These are phyloP conservation scores for Drosophila bipectinata DNA, from an alignment of 1,140 invertebrate genomes.

Conservation along the genomic window DNA sequence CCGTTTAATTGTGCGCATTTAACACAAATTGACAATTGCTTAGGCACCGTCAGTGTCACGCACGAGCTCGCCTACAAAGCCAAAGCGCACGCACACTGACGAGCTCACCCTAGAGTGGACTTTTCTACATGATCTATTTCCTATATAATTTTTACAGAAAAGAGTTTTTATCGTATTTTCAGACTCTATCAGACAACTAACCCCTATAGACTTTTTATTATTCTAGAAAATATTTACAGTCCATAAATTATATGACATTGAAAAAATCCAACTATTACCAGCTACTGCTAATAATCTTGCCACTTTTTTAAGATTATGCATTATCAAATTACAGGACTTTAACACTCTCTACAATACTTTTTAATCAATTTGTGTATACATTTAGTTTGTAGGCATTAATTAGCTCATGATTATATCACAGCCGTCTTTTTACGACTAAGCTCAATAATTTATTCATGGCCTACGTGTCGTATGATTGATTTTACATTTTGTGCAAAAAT, in stretches of 20 bases:
- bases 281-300: neutral
- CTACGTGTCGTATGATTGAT: neutral
- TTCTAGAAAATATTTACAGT: too few relatives aligned
- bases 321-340: neutral
- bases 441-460: neutral
- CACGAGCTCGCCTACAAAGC: slow-evolving; percentile 23
- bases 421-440: too few relatives aligned
- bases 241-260: too few relatives aligned
- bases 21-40: slow-evolving; percentile 78
- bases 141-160: too few relatives aligned
- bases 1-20: slow-evolving; percentile 73
- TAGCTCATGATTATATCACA: too few relatives aligned
- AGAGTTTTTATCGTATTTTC: too few relatives aligned
- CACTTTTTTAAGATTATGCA: neutral
- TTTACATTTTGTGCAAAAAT: neutral
- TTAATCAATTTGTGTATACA: too few relatives aligned
- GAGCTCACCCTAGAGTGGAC: slow-evolving; percentile 9
- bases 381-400: too few relatives aligned
- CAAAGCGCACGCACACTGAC: neutral
- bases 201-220: too few relatives aligned
- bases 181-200: too few relatives aligned
- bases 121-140: neutral
- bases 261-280: too few relatives aligned
- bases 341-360: too few relatives aligned
- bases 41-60: slow-evolving; percentile 36